These are phyloP conservation scores for Pegea sp. DNA, from an alignment of 23 tunicate genomes.

Conservation along the genomic window DNA sequence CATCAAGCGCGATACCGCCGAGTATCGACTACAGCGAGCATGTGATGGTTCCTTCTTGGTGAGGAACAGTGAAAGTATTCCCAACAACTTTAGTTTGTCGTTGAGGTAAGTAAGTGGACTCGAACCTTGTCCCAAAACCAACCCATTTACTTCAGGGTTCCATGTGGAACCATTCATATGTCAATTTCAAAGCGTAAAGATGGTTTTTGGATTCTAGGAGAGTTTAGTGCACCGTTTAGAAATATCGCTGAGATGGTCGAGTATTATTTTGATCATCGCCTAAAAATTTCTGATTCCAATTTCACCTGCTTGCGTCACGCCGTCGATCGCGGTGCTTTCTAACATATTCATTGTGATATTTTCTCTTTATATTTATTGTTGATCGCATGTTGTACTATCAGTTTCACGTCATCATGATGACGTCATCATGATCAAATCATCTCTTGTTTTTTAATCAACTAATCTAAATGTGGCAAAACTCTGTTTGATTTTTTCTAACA, in stretches of 20 bases:
- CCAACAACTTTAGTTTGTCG: conserved; percentile 53
- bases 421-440: no score
- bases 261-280: conserved; percentile 27
- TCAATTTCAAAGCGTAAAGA: conserved; percentile 45
- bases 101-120: conserved; percentile 28
- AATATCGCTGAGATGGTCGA: conserved; percentile 70
- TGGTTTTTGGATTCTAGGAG: conserved; percentile 67
- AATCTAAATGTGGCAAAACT: no score
- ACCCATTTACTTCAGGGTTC: conserved; percentile 13
- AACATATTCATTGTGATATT: no score
- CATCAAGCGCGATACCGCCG: conserved; percentile 62
- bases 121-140: neutral
- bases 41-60: conserved; percentile 53
- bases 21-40: conserved; percentile 13
- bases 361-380: no score
- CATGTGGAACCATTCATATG: conserved; percentile 52
- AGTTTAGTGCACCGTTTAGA: conserved; percentile 83
- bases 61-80: conserved; percentile 50
- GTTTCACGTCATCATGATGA: no score
- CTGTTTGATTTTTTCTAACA: no score
- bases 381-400: no score
- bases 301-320: conserved; percentile 19
- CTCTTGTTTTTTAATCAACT: no score
- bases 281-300: conserved; percentile 47
- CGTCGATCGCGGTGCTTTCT: no score